These are phyloP conservation scores for Aphaenogaster ashmeadi DNA, from an alignment of 1,140 invertebrate species.

Conservation along the genomic window DNA sequence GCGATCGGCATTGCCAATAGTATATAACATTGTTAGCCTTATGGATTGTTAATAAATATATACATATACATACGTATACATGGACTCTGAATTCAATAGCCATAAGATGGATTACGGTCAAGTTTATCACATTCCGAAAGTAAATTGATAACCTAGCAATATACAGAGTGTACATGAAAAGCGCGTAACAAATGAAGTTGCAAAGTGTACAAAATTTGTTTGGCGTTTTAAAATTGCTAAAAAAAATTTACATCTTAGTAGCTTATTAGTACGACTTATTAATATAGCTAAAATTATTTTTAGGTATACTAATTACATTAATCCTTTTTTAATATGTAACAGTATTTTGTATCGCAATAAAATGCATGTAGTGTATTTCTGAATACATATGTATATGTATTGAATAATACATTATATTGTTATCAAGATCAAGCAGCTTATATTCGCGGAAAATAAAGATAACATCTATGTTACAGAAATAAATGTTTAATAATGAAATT, in stretches of 20 bases:
- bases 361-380: neutral
- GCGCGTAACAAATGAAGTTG: neutral
- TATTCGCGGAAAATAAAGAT: conserved; percentile 18
- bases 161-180: conserved; percentile 22
- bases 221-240: neutral
- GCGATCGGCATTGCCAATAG: conserved; percentile 21
- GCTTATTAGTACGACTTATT: neutral
- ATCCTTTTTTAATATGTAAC: neutral
- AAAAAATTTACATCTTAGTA: conserved; percentile 8
- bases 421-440: neutral
- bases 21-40: conserved; percentile 42
- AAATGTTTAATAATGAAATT: neutral
- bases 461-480: conserved; percentile 9
- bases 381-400: conserved; percentile 10
- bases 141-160: conserved; percentile 43
- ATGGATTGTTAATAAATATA: conserved; percentile 64
- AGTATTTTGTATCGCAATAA: neutral
- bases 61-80: conserved; percentile 14
- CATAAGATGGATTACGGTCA: conserved; percentile 43
- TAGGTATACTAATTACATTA: neutral
- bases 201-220: conserved; percentile 17
- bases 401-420: conserved; percentile 15
- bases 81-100: conserved; percentile 13
- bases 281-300: conserved; percentile 8
- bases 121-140: conserved; percentile 15